Evolutionary conservation across 2,797 vertebrate genomes (phyloP).

Genomic region (Cryptoprocta ferox): DNA sequence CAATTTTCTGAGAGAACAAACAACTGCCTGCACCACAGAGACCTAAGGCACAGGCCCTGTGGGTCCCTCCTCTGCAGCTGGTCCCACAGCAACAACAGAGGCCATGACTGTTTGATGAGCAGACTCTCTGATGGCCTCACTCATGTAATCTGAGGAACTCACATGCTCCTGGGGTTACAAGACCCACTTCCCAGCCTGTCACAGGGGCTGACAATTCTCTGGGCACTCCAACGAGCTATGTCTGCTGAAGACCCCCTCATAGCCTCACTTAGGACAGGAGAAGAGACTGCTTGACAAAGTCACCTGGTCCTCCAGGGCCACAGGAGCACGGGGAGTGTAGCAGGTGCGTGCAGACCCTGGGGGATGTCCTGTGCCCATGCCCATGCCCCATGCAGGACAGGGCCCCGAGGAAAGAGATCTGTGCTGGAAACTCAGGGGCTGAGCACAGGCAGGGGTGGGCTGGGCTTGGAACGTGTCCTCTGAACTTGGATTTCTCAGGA

Average conservation of each 20-base stretch:
- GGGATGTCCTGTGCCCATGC: too few species aligned
- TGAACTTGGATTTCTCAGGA: background rate
- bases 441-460: background rate
- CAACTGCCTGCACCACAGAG: background rate
- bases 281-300: background rate
- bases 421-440: background rate
- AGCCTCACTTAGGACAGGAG: background rate
- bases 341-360: background rate
- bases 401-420: background rate
- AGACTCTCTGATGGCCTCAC: background rate
- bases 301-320: background rate
- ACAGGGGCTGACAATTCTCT: background rate
- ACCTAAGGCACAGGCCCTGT: background rate
- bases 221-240: background rate
- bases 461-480: background rate
- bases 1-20: background rate
- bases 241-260: background rate
- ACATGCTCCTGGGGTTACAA: background rate
- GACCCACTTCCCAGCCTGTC: background rate
- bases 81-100: background rate
- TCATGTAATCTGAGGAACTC: background rate
- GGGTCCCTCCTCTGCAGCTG: background rate
- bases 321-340: background rate
- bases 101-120: fast-evolving
- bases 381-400: background rate